Conservation (phyloP, 1,140 invertebrate genomes). For the Aphelinus certus region DNA sequence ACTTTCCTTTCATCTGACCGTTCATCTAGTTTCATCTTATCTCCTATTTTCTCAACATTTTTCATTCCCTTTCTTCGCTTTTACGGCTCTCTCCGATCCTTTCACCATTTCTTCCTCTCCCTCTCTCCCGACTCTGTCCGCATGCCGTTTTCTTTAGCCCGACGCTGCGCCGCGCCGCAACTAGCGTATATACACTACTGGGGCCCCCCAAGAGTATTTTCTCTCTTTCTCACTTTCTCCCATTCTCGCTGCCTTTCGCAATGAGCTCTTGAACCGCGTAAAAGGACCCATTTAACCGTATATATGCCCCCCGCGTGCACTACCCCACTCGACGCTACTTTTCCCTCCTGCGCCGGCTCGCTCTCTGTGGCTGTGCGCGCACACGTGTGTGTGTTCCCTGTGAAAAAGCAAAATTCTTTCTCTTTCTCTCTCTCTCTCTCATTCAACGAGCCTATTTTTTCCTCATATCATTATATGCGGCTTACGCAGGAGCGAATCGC, state of each 20-base stretch:
- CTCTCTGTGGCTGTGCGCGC: neutral
- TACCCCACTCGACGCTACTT: slow-evolving; percentile 14
- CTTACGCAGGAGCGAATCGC: too few relatives aligned
- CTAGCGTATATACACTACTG: neutral
- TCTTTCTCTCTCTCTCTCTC: slow-evolving; percentile 28
- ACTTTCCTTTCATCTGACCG: neutral
- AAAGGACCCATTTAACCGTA: slow-evolving; percentile 33
- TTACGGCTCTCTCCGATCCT: slow-evolving; percentile 38
- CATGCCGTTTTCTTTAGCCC: neutral
- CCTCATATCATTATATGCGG: too few relatives aligned
- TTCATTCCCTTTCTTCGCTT: slow-evolving; percentile 41
- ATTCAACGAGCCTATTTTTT: neutral
- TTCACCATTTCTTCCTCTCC: slow-evolving; percentile 27
- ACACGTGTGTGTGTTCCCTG: neutral
- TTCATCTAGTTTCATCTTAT: slow-evolving; percentile 41
- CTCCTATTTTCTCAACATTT: slow-evolving; percentile 36
- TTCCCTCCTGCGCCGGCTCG: neutral
- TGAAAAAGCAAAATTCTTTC: slow-evolving; percentile 25
- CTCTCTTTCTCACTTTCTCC: neutral
- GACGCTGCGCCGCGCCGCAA: neutral
- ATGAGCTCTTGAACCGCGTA: neutral
- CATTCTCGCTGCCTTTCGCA: neutral
- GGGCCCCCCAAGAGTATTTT: neutral
- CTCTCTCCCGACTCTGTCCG: neutral
- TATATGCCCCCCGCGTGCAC: slow-evolving; percentile 11